These are phyloP conservation scores for Sceloporus tristichus DNA, from an alignment of 2,113 vertebrate species.

Conservation along the genomic window DNA sequence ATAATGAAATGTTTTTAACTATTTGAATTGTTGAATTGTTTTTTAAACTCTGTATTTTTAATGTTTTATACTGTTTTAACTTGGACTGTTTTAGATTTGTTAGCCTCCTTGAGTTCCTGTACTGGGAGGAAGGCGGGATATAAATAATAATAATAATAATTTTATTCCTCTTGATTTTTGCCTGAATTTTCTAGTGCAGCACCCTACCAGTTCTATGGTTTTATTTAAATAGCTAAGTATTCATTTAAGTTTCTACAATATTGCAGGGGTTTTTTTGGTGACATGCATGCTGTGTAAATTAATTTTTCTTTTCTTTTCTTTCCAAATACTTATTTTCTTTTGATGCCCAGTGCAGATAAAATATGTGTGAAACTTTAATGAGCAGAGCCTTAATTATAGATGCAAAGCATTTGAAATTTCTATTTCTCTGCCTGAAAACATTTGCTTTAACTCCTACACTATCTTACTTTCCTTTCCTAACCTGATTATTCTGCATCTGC, in stretches of 20 bases:
- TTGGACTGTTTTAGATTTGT: too few species aligned
- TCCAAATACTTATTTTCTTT: background rate
- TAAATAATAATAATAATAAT: too few species aligned
- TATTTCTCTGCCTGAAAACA: slow-evolving; percentile 56
- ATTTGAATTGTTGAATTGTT: too few species aligned
- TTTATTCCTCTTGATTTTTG: background rate
- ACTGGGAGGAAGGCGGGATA: too few species aligned
- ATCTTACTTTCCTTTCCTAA: slow-evolving; percentile 59
- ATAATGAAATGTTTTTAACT: too few species aligned
- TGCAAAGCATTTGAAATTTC: slow-evolving; percentile 46
- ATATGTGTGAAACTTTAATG: slow-evolving; percentile 25
- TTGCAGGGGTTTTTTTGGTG: background rate
- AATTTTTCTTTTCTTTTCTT: background rate
- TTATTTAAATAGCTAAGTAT: background rate
- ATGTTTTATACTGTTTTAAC: too few species aligned
- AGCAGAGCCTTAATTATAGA: slow-evolving; percentile 56
- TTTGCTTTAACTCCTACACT: slow-evolving; percentile 61
- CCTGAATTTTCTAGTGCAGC: background rate
- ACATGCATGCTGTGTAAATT: background rate
- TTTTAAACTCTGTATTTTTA: too few species aligned
- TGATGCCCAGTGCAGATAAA: background rate
- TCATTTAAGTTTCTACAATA: slow-evolving; percentile 3
- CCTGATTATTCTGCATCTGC: slow-evolving; percentile 57
- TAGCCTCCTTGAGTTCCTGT: too few species aligned
- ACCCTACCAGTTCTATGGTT: background rate